A percentile compares a stretch with the other conserved stretches of the same genome.
Conservation (phyloP, 1,140 invertebrate species). For the Danaus melanippus region DNA sequence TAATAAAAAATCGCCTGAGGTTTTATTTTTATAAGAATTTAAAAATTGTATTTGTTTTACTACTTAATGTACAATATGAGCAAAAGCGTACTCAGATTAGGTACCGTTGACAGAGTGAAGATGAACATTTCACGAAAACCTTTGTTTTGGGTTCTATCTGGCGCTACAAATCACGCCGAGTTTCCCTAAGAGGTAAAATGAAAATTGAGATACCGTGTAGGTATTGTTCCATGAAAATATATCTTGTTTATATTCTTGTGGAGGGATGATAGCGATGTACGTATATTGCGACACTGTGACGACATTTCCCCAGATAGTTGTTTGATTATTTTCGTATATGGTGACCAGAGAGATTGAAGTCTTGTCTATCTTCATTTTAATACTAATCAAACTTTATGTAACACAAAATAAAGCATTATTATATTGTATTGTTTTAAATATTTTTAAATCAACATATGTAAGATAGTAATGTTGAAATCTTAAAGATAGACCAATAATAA, state of each 20-base stretch:
- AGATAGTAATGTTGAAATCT: no score
- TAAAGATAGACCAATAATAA: no score
- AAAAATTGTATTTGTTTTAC: no score
- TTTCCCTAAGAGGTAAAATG: conserved; percentile 59
- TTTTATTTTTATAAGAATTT: no score
- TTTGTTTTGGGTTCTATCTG: conserved; percentile 65
- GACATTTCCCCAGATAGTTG: conserved; percentile 33
- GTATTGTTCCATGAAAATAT: conserved; percentile 67
- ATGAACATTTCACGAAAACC: conserved; percentile 40
- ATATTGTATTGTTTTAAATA: no score
- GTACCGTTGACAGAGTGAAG: conserved; percentile 34
- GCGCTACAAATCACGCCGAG: conserved; percentile 64
- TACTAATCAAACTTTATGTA: background rate
- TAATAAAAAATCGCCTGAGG: no score
- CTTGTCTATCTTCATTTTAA: background rate
- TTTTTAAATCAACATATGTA: no score
- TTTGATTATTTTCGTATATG: background rate
- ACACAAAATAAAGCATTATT: no score
- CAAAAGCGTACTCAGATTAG: no score
- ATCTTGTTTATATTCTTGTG: conserved; percentile 62
- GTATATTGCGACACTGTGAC: conserved; percentile 58
- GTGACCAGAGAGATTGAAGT: background rate
- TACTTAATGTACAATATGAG: no score
- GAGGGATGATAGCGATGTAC: conserved; percentile 46
- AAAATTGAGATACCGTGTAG: conserved; percentile 64